Evolutionary conservation across 2,888 invertebrate species (phyloP), one percentile per base, ranked within the genome.

Genomic region (Nemoura dubitans): DNA sequence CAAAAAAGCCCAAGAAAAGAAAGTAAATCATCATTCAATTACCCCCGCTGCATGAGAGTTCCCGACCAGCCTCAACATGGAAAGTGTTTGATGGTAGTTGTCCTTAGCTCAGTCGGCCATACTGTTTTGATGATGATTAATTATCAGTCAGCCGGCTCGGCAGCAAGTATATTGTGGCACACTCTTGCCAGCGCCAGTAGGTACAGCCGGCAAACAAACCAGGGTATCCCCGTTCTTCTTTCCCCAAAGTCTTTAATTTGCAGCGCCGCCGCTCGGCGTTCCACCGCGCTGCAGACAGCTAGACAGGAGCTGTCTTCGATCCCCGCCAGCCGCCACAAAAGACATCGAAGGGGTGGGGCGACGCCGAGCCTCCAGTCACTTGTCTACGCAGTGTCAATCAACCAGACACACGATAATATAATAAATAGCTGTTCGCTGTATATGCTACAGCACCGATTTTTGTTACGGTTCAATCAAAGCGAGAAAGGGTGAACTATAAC

Each of bases 381-480:
- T 78, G 78, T 78, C 78, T 78, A 78, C 78, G 78, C 78, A 28
- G 14, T 78, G 78, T 78, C 78, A 78, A 78, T 78, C 78, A 78
- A 78, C 78, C 78, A 26, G 78, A 78, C 78, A 78, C 28, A 26
- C 28, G 78, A 78, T 78, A 78, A 21, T 78, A 78, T 78, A 78
- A 78, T 78, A 78, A 78, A 78, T 78, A 28, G 28, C 78, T 78
- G 78, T 26, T 10, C 59, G 36, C 36, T 36, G 10, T 36, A 36
- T 3, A 36, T 3, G n/a, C n/a, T n/a, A n/a, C n/a, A n/a, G 3
- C 36, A 36, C 36, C 36, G 36, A 36, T 36, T 3, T 36, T 36
- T 36, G 36, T 36, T 36, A 36, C 36, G 10, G 36, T 36, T 36
- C 36, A 36, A 36, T 36, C 36, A 36, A 36, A 36, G 36, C 10